Conservation (phyloP, 2,888 invertebrate genomes). For the Sceliomorpha sp. region DNA sequence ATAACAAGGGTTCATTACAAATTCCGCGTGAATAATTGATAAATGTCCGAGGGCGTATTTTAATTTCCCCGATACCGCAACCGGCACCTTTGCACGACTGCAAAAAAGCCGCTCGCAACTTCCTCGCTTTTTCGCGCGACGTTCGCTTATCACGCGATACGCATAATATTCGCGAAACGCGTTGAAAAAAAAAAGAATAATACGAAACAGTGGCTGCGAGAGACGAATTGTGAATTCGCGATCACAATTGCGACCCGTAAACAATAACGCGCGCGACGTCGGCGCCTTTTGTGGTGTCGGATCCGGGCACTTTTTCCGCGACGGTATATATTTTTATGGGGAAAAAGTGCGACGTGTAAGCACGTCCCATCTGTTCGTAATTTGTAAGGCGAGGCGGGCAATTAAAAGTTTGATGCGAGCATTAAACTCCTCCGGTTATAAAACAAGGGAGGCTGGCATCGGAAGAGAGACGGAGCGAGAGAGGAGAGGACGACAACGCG, state of each 20-base stretch:
- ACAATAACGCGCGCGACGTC: slow-evolving; percentile 30
- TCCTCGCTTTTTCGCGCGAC: slow-evolving; percentile 5
- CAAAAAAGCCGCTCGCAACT: slow-evolving; percentile 25
- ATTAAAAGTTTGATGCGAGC: slow-evolving; percentile 78
- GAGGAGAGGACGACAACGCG: slow-evolving; percentile 21
- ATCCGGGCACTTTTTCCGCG: slow-evolving; percentile 36
- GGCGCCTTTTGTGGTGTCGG: slow-evolving; percentile 22
- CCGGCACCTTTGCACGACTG: slow-evolving; percentile 8
- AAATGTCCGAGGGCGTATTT: slow-evolving; percentile 37
- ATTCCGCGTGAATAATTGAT: slow-evolving; percentile 52
- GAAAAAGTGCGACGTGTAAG: slow-evolving; percentile 60
- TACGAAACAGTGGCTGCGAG: no score
- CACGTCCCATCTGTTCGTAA: slow-evolving; percentile 76
- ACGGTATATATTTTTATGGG: slow-evolving; percentile 56
- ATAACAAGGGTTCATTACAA: slow-evolving; percentile 43
- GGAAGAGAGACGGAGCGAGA: slow-evolving; percentile 24
- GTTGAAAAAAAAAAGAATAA: slow-evolving; percentile 5
- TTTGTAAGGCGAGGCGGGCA: slow-evolving; percentile 76
- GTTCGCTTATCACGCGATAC: slow-evolving; percentile 31
- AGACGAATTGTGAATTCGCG: slow-evolving; percentile 14
- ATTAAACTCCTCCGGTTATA: slow-evolving; percentile 77
- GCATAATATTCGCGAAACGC: slow-evolving; percentile 13
- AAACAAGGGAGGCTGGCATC: slow-evolving; percentile 60
- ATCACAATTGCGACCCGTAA: slow-evolving; percentile 21
- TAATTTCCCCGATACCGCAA: slow-evolving; percentile 22